Evolutionary conservation across 2,113 vertebrate genomes (phyloP), one percentile per base, ranked within the genome.

Genomic region (Alces alces): DNA sequence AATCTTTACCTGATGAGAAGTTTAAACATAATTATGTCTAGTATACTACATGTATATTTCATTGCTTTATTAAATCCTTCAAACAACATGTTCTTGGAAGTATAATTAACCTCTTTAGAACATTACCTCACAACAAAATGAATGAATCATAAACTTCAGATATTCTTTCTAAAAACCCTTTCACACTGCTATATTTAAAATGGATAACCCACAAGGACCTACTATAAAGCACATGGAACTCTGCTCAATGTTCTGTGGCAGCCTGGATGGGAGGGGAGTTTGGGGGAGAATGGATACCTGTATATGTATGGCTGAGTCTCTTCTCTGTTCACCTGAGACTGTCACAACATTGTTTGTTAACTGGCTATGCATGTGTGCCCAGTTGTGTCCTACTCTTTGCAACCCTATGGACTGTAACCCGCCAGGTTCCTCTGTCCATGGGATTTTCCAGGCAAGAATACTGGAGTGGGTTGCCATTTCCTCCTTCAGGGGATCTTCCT

Each of bases 1-100:
- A 86, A 97, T 93, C 84, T 89, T 96, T 70, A 83, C 89, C 88
- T 95, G 93, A 97, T 93, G 94, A 96, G 84, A 94, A 91, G 89
- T 83, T 97, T 89, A 97, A 91, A 89, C 83, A 82, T 96, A 98
- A 98, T 96, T 91, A 94, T n/a, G 39, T 57, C 86, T 84, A 76
- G 92, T 73, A 57, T 96, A 92, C 83, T 84, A 86, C 89, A 95
- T 95, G 96, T 83, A 93, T 96, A 93, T 97, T 95, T 98, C 89
- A 93, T 91, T 86, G 83, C 89, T 96, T 97, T 96, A 89, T 95
- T 89, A 97, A 97, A 70, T 73, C 64, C 86, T 89, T 96, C 89
- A 92, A 95, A 96, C 70, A 73, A 36, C 70, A 79, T 21, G 61
- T 93, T 97, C 96, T 89, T 57, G 60, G 66, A 91, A n/a, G 57